These are phyloP conservation scores for Acipenser ruthenus DNA, from an alignment of 2,797 vertebrate species.

Conservation along the genomic window DNA sequence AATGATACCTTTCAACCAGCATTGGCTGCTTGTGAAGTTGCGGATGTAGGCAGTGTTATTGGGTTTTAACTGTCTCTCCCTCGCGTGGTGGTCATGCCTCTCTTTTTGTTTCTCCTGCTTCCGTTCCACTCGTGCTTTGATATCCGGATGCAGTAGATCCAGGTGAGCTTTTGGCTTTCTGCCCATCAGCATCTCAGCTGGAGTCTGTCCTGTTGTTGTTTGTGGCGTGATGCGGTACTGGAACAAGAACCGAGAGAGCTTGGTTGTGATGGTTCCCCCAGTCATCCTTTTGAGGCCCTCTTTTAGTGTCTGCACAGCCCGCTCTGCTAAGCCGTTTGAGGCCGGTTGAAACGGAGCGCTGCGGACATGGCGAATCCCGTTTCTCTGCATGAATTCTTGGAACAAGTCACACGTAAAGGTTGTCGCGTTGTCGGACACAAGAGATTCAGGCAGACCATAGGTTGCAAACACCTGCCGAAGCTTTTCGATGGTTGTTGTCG, in stretches of 20 bases:
- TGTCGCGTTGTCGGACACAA: conserved; percentile 5
- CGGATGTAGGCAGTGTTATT: too few species aligned
- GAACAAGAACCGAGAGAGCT: conserved; percentile 1
- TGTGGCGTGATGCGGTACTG: conserved; percentile 9
- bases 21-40: too few species aligned
- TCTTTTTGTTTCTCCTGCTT: conserved; percentile 8
- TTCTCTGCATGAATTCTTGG: conserved; percentile 1
- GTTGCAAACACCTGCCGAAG: not conserved
- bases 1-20: too few species aligned
- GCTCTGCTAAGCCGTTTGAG: conserved; percentile 5
- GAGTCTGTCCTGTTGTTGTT: conserved; percentile 2
- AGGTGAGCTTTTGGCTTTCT: not conserved
- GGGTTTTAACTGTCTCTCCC: too few species aligned
- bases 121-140: not conserved
- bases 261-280: not conserved
- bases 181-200: conserved; percentile 15
- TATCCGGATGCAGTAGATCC: conserved; percentile 8
- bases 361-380: conserved; percentile 10
- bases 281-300: conserved; percentile 9
- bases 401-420: conserved; percentile 6
- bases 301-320: conserved; percentile 8
- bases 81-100: not conserved
- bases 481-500: conserved; percentile 2
- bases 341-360: conserved; percentile 9
- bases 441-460: not conserved